Evolutionary conservation across 2,888 invertebrate species (phyloP).

Genomic region (Nudaria mundana): DNA sequence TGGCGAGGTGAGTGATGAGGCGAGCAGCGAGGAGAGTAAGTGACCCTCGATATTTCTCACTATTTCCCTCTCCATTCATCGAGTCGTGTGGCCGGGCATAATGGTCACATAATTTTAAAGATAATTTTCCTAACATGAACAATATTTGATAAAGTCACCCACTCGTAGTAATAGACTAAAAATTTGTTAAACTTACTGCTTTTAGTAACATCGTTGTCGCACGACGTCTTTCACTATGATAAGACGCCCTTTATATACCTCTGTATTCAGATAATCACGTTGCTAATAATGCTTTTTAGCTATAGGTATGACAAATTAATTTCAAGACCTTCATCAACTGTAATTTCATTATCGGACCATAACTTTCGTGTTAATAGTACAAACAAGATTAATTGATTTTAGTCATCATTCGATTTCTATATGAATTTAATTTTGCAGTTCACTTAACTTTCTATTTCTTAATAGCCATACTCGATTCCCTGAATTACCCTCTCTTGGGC

Average conservation of each 20-base stretch:
- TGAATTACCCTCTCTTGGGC: too few species aligned
- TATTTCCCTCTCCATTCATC: too few species aligned
- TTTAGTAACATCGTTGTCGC: conserved; percentile 27
- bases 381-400: not conserved
- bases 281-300: conserved; percentile 12
- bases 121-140: too few species aligned
- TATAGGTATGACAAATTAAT: conserved; percentile 21
- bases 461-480: too few species aligned
- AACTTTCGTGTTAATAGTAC: not conserved
- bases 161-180: not conserved
- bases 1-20: too few species aligned
- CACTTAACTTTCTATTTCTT: not conserved
- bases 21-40: too few species aligned
- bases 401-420: too few species aligned
- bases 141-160: not conserved
- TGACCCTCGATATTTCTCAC: too few species aligned
- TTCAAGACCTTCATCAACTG: conserved; percentile 20
- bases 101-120: too few species aligned
- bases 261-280: conserved; percentile 5
- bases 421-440: not conserved
- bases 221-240: conserved; percentile 11
- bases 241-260: conserved; percentile 22
- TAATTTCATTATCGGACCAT: conserved; percentile 12
- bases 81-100: too few species aligned
- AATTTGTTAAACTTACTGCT: conserved; percentile 19